Evolutionary conservation across 2,888 invertebrate species (phyloP), one percentile per base, ranked within the genome.

Genomic region (Meteorus cinctellus): DNA sequence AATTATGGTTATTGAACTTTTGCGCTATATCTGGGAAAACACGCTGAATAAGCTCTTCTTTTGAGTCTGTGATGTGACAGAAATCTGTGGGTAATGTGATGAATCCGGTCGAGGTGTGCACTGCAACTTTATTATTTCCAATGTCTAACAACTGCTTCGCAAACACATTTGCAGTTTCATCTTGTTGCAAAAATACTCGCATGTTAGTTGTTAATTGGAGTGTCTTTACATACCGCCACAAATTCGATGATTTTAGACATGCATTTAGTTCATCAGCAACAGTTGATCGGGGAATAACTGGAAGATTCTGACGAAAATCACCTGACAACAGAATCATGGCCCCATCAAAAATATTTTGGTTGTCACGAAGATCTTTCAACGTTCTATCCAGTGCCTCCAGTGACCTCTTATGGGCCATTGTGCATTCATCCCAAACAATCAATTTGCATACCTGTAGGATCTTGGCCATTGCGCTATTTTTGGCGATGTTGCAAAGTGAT

Each of bases 401-500:
- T 31, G 82, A 72, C 73, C 78, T 75, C 78, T 87, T 89, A 76
- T 88, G 86, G 1, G 86, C 78, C 89, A 90, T 90, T 4, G 88
- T 87, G 75, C 84, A 84, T 83, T 91, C 88, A 82, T 90, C 89
- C 89, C 86, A 90, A 51, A 90, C 78, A 24, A 90, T 87, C 4
- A 89, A n/a, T 80, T 80, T 81, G 67, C 84, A 80, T 77, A 4
- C 4, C 72, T 81, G 77, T 29, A 89, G 77, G 12, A 88, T 79
- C 79, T 83, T 82, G n/a, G 80, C 87, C 72, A 81, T 81, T 19
- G 67, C 80, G 67, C 81, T 79, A 34, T 72, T 66, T 34, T 79
- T 77, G 3, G 62, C 71, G 59, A 89, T 85, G 62, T 87, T 87
- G 79, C 88, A 90, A 8, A 78, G 79, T 78, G 88, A 82, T 14